phyloP scores from a whole-genome alignment of 2,113 vertebrate genomes.

The Myocastor coypus region DNA sequence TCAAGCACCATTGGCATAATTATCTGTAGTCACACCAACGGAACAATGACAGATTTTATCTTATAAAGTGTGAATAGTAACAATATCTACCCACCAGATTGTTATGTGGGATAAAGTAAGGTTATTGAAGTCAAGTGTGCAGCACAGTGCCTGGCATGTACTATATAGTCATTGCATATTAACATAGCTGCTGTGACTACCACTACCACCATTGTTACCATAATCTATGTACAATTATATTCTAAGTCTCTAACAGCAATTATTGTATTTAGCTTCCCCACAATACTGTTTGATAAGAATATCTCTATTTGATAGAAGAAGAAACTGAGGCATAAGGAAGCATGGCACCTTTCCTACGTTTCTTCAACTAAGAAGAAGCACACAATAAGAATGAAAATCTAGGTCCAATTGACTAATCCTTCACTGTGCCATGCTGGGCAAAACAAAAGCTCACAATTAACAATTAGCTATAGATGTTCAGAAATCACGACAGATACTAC shows the following conservation, averaged over 20 bases:
- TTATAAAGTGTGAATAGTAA: neutral
- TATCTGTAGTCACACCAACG: neutral
- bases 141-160: neutral
- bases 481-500: neutral
- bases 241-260: neutral
- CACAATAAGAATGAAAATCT: neutral
- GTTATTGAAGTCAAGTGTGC: neutral
- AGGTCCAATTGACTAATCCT: neutral
- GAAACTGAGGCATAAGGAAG: neutral
- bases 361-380: neutral
- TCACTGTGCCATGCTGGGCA: neutral
- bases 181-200: neutral
- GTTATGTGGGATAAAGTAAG: neutral
- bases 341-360: neutral
- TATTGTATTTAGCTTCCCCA: neutral
- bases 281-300: neutral
- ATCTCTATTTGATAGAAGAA: neutral
- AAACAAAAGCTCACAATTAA: conserved; percentile 4
- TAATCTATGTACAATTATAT: conserved; percentile 2
- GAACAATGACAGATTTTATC: neutral
- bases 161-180: neutral
- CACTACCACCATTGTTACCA: neutral
- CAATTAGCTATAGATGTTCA: neutral
- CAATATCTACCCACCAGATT: neutral
- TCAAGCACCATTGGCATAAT: neutral